phyloP scores from a whole-genome alignment of 2,113 vertebrate genomes.

The Heterotis niloticus region DNA sequence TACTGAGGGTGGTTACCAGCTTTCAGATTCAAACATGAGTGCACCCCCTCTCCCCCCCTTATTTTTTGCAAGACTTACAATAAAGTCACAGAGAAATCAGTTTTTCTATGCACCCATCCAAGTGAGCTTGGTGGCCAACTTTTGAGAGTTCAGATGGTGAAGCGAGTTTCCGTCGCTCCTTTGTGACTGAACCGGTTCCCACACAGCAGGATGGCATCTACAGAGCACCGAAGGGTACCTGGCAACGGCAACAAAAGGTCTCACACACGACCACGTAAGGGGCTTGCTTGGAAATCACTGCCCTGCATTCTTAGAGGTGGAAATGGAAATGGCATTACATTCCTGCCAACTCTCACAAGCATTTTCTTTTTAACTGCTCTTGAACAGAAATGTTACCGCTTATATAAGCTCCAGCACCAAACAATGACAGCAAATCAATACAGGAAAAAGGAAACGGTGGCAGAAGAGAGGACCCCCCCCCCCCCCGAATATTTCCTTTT shows the following conservation, averaged over 20 bases:
- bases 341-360: neutral
- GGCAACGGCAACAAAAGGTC: constrained; percentile 12
- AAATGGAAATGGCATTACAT: neutral
- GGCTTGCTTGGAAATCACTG: neutral
- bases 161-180: neutral
- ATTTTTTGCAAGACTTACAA: neutral
- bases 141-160: neutral
- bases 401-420: neutral
- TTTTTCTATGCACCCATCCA: neutral
- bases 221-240: neutral
- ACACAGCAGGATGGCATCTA: constrained; percentile 4
- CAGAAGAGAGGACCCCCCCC: no score
- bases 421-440: neutral
- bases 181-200: constrained; percentile 4
- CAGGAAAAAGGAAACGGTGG: no score
- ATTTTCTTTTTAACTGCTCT: neutral
- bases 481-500: no score
- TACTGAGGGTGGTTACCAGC: neutral
- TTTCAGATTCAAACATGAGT: neutral
- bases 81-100: neutral
- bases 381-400: neutral
- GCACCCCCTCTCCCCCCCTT: no score
- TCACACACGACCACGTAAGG: neutral
- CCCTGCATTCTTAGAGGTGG: neutral
- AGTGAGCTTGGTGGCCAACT: neutral